phyloP scores from a whole-genome alignment of 2,797 vertebrate genomes.

The Sebastes vulpes region DNA sequence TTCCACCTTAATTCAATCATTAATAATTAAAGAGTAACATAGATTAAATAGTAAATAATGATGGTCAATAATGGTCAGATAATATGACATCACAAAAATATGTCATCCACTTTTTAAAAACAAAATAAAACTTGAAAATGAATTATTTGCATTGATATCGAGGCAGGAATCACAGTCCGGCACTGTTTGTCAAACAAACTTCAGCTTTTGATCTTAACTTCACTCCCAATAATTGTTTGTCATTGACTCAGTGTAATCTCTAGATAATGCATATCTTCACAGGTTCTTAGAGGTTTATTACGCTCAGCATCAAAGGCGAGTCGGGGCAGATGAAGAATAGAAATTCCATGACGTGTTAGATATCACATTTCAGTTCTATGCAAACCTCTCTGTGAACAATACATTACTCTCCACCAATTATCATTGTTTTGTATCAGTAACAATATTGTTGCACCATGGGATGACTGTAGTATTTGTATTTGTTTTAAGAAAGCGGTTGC shows the following conservation, averaged over 20 bases:
- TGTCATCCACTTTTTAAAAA: neutral
- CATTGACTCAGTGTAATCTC: constrained; percentile 63
- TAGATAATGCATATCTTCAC: constrained; percentile 54
- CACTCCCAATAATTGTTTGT: constrained; percentile 63
- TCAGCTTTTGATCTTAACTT: constrained; percentile 45
- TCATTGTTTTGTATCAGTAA: constrained; percentile 16
- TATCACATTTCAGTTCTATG: constrained; percentile 61
- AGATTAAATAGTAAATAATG: neutral
- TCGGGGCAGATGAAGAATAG: constrained; percentile 56
- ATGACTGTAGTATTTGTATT: neutral
- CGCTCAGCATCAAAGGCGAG: constrained; percentile 65
- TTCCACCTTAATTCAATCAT: neutral
- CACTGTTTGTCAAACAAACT: neutral
- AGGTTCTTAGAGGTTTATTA: constrained; percentile 57
- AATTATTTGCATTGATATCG: neutral
- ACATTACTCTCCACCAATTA: constrained; percentile 23
- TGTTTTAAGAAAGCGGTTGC: constrained; percentile 13
- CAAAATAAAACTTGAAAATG: neutral
- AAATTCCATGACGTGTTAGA: constrained; percentile 63
- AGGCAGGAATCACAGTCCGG: neutral
- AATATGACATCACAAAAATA: neutral
- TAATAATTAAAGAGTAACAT: neutral
- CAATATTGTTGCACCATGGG: neutral
- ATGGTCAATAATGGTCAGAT: neutral
- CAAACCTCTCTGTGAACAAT: constrained; percentile 36